Percentiles rank a stretch among this genome's conserved stretches.
Conservation (phyloP, 2,888 invertebrate genomes). For the Arenicola marina region DNA sequence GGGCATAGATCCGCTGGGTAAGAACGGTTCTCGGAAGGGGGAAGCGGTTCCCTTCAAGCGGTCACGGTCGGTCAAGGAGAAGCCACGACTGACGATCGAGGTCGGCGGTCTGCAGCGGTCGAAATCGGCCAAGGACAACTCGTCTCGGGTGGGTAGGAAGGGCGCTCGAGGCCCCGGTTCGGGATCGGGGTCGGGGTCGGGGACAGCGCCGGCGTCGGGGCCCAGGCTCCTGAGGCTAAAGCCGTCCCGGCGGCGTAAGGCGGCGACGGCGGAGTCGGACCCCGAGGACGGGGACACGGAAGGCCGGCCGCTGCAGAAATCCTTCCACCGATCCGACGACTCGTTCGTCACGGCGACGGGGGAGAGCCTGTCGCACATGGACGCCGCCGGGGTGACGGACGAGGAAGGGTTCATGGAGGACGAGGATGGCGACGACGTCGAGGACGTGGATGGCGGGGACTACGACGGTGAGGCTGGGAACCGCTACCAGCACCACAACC, state of each 20-base stretch:
- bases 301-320: not conserved
- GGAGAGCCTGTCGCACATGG: slow-evolving; percentile 3
- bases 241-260: not conserved
- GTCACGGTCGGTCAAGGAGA: too few species aligned
- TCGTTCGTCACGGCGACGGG: slow-evolving; percentile 30
- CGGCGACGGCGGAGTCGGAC: not conserved
- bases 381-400: not conserved
- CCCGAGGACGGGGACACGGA: not conserved
- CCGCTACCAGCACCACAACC: not conserved
- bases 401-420: not conserved
- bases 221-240: not conserved
- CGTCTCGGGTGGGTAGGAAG: too few species aligned
- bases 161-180: too few species aligned
- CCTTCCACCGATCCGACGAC: slow-evolving; percentile 24
- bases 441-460: not conserved
- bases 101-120: too few species aligned
- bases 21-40: too few species aligned
- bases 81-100: too few species aligned
- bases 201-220: too few species aligned
- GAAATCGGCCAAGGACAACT: too few species aligned
- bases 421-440: not conserved
- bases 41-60: too few species aligned
- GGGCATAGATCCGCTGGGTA: too few species aligned
- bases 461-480: not conserved
- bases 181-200: too few species aligned